A percentile compares a stretch with the other conserved stretches of the same genome.
Conservation (phyloP, 2,888 invertebrate species). For the Gerris lacustris region DNA sequence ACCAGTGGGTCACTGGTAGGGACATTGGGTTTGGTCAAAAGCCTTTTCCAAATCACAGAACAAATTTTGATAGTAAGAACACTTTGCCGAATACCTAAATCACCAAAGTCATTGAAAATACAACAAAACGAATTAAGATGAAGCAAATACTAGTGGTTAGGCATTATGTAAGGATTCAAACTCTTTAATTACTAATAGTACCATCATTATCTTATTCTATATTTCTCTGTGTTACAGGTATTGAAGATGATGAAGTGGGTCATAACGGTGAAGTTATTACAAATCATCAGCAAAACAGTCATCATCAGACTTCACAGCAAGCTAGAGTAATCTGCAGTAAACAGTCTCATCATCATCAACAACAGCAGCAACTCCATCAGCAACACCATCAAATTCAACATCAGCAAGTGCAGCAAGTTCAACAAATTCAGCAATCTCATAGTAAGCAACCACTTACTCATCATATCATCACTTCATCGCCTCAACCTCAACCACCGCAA, state of each 20-base stretch:
- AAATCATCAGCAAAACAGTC: slow-evolving; percentile 15
- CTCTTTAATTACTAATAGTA: too few species aligned
- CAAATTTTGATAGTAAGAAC: too few species aligned
- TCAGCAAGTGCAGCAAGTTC: slow-evolving; percentile 16
- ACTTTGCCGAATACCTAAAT: too few species aligned
- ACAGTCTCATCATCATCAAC: slow-evolving; percentile 8
- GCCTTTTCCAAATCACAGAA: too few species aligned
- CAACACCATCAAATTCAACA: slow-evolving; percentile 25
- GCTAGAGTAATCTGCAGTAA: neutral
- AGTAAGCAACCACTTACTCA: neutral
- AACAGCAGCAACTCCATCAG: slow-evolving; percentile 17
- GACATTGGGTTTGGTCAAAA: too few species aligned
- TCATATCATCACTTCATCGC: slow-evolving; percentile 34
- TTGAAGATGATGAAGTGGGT: slow-evolving; percentile 54
- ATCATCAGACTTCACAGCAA: slow-evolving; percentile 10
- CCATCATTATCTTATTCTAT: too few species aligned
- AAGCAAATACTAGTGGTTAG: too few species aligned
- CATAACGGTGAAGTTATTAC: slow-evolving; percentile 15
- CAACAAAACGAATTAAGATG: too few species aligned
- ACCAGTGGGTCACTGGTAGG: too few species aligned
- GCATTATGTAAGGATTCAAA: too few species aligned
- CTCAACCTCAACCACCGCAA: slow-evolving; percentile 32
- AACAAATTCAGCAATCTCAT: neutral
- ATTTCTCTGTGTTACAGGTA: slow-evolving; percentile 33
- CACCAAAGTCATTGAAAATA: too few species aligned